phyloP scores from a whole-genome alignment of 2,113 vertebrate genomes.

The Alces alces region DNA sequence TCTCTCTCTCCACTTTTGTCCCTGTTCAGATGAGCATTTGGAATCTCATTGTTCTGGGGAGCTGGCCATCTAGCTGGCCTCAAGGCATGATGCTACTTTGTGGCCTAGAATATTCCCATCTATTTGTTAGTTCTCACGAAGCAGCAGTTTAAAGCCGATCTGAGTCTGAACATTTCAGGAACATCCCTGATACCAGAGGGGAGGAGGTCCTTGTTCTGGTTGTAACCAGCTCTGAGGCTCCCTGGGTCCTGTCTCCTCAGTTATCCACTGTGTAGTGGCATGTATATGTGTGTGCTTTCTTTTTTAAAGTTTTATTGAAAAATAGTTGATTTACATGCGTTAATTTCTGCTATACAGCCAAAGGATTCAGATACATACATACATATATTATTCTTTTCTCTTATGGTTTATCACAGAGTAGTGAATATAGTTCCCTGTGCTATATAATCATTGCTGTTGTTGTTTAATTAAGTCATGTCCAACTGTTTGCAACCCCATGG shows the following conservation, averaged over 20 bases:
- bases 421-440: background rate
- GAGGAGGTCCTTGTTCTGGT: background rate
- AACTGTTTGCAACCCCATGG: background rate
- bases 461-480: background rate
- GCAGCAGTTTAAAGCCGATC: slow-evolving; percentile 1
- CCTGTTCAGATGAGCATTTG: background rate
- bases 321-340: background rate
- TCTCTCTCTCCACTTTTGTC: background rate
- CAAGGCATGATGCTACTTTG: background rate
- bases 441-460: background rate
- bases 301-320: background rate
- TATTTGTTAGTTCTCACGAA: background rate
- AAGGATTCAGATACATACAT: background rate
- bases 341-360: background rate
- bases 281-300: background rate
- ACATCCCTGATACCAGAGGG: background rate
- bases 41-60: background rate
- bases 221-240: background rate
- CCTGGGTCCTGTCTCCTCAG: no score
- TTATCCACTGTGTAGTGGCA: background rate
- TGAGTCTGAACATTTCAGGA: background rate
- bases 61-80: background rate
- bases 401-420: background rate
- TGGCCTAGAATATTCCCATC: background rate
- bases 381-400: background rate